These are phyloP conservation scores for Drosophila subpulchrella DNA, from an alignment of 1,140 invertebrate genomes.

Conservation along the genomic window DNA sequence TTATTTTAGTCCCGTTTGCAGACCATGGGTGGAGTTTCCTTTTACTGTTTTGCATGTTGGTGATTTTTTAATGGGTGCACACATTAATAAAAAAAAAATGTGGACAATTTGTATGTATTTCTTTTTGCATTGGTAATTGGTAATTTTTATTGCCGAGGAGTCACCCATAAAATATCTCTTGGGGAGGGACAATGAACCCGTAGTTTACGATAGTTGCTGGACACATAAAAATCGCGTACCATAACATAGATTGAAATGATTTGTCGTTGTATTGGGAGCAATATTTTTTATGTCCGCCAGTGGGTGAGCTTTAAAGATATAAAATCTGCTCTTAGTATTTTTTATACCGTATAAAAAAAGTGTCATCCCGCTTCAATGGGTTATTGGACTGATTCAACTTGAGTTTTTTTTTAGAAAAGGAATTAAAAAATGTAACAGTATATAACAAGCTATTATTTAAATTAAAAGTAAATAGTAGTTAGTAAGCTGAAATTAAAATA, in stretches of 20 bases:
- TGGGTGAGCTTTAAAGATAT: background rate
- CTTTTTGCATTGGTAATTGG: slow-evolving; percentile 53
- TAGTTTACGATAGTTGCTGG: slow-evolving; percentile 54
- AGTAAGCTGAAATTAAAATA: no score
- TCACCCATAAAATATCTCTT: slow-evolving; percentile 12
- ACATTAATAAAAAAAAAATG: slow-evolving; percentile 42
- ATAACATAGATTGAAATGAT: slow-evolving; percentile 23
- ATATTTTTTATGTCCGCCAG: slow-evolving; percentile 20
- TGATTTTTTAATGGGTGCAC: slow-evolving; percentile 44
- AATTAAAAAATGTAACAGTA: no score
- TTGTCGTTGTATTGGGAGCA: slow-evolving; percentile 12
- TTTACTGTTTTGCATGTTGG: slow-evolving; percentile 34
- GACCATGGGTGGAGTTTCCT: slow-evolving; percentile 19
- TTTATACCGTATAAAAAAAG: background rate
- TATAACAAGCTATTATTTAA: no score
- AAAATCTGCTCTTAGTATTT: slow-evolving; percentile 11
- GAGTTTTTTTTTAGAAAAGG: no score
- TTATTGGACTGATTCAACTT: background rate
- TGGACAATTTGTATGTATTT: slow-evolving; percentile 22
- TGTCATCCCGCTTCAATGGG: background rate
- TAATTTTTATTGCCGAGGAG: slow-evolving; percentile 57
- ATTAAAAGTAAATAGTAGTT: no score
- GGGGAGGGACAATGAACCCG: slow-evolving; percentile 43
- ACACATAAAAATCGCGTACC: slow-evolving; percentile 13
- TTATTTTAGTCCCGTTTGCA: slow-evolving; percentile 17